Percentiles rank a stretch among this genome's conserved stretches.
Conservation (phyloP, 1,140 invertebrate species). For the Schlechtendalia chinensis region DNA sequence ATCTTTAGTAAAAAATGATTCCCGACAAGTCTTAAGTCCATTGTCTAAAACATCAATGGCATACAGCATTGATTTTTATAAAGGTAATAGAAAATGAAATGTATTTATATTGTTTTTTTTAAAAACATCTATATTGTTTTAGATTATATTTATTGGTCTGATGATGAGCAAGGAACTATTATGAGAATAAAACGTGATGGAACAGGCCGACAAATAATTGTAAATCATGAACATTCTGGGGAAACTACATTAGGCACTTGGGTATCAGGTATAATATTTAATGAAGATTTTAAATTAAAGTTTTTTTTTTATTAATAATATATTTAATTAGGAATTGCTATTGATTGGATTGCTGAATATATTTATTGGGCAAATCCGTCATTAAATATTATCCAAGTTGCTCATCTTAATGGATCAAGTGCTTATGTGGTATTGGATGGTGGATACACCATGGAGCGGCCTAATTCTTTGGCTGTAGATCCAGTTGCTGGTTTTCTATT, state of each 20-base stretch:
- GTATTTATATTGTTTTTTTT: background rate
- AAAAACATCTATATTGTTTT: background rate
- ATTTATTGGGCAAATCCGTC: conserved; percentile 67
- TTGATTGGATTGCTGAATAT: conserved; percentile 60
- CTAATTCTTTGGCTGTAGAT: conserved; percentile 65
- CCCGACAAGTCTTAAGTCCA: conserved; percentile 65
- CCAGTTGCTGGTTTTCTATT: conserved; percentile 65
- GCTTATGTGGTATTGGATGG: conserved; percentile 59
- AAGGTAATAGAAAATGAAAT: conserved; percentile 61
- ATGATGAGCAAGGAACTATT: conserved; percentile 71
- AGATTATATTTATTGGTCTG: conserved; percentile 78
- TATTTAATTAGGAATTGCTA: conserved; percentile 56
- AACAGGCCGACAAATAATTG: conserved; percentile 64
- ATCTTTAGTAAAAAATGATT: conserved; percentile 59
- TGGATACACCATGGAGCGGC: conserved; percentile 57
- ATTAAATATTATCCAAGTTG: conserved; percentile 62
- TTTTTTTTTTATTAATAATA: conserved; percentile 5
- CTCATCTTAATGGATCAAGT: conserved; percentile 58
- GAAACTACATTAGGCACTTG: background rate
- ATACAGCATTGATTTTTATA: conserved; percentile 73
- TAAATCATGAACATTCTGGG: conserved; percentile 53
- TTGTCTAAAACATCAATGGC: conserved; percentile 75
- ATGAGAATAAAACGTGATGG: conserved; percentile 76
- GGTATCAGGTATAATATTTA: conserved; percentile 34
- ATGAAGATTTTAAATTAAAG: background rate